Percentiles rank a stretch among this genome's conserved stretches.
Conservation (phyloP, 2,888 invertebrate species). For the Pimpla rufipes region DNA sequence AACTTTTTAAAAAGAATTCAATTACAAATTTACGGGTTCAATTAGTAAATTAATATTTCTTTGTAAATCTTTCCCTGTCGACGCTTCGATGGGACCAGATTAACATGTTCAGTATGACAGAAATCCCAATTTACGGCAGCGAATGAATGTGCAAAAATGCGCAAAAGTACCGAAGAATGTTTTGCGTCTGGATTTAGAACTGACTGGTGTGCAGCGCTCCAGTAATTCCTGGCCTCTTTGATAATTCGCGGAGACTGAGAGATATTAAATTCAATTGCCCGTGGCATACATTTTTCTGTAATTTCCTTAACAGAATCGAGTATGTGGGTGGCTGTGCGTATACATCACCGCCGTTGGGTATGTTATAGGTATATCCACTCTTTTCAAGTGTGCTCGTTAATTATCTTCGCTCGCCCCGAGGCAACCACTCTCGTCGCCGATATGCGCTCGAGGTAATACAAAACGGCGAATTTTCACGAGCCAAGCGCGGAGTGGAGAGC, state of each 20-base stretch:
- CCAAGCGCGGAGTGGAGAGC: conserved; percentile 2
- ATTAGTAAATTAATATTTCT: too few species aligned
- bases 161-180: too few species aligned
- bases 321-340: neutral
- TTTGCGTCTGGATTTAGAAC: too few species aligned
- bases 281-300: neutral
- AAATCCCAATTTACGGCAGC: too few species aligned
- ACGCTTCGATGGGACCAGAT: too few species aligned
- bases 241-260: conserved; percentile 5
- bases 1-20: too few species aligned
- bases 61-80: too few species aligned
- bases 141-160: too few species aligned
- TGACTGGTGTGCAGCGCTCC: too few species aligned
- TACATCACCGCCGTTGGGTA: neutral
- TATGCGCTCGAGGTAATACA: conserved; percentile 5
- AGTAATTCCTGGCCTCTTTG: too few species aligned
- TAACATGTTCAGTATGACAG: too few species aligned
- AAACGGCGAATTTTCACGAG: conserved; percentile 40
- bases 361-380: neutral
- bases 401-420: conserved; percentile 25
- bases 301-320: neutral
- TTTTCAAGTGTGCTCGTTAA: conserved; percentile 36
- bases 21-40: too few species aligned
- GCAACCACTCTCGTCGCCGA: neutral
- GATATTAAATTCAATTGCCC: conserved; percentile 29